Conservation (phyloP, 2,888 invertebrate species). For the Aelia acuminata region DNA sequence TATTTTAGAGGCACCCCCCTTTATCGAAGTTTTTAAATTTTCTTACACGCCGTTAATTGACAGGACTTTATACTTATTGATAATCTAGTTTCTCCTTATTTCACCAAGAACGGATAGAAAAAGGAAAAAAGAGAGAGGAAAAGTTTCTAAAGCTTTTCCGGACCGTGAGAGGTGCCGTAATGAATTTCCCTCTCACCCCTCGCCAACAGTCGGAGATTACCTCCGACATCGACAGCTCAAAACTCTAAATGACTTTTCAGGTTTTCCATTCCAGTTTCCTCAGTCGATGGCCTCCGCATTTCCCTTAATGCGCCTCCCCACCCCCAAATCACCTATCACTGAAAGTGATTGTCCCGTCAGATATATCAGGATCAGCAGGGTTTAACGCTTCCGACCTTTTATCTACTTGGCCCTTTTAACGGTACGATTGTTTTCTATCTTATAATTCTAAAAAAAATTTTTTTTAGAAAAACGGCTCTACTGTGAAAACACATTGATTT, state of each 20-base stretch:
- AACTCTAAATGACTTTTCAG: slow-evolving; percentile 56
- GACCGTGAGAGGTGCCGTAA: slow-evolving; percentile 52
- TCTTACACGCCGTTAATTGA: slow-evolving; percentile 39
- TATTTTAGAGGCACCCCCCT: background rate
- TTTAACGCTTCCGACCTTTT: background rate
- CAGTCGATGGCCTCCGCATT: slow-evolving; percentile 20
- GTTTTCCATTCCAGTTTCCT: slow-evolving; percentile 48
- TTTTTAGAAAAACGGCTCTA: too few relatives aligned
- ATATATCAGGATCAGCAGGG: background rate
- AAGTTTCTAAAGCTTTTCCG: slow-evolving; percentile 55
- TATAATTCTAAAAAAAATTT: background rate
- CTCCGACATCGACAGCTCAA: slow-evolving; percentile 57
- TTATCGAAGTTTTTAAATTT: slow-evolving; percentile 27
- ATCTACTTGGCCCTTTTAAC: too few relatives aligned
- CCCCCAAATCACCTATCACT: slow-evolving; percentile 40
- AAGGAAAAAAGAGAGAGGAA: slow-evolving; percentile 49
- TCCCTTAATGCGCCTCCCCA: slow-evolving; percentile 27
- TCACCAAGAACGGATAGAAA: slow-evolving; percentile 33
- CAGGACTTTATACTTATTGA: slow-evolving; percentile 25
- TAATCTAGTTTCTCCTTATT: slow-evolving; percentile 6
- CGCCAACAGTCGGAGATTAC: slow-evolving; percentile 50
- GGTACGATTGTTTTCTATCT: background rate
- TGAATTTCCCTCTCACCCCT: slow-evolving; percentile 51
- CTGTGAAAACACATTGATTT: too few relatives aligned
- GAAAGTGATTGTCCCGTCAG: background rate